Evolutionary conservation across 2,888 invertebrate genomes (phyloP), one percentile per base, ranked within the genome.

Genomic region (Eurytoma californica): DNA sequence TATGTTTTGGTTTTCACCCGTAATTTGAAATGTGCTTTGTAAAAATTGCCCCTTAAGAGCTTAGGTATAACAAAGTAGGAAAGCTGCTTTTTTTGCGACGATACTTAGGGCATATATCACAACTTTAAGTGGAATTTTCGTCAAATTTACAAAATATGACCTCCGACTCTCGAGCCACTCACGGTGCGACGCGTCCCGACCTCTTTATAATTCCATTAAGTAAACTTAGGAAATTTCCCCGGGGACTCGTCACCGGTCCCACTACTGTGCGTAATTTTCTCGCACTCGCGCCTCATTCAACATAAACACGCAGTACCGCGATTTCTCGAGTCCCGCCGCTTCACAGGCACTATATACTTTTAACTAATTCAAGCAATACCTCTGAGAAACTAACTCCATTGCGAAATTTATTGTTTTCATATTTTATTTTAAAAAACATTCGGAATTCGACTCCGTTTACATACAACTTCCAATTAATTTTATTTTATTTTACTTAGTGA

Each of bases 141-240:
- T 82, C 81, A 80, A 79, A 80, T 80, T 79, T 72, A 77, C 72
- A 74, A 82, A 77, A 80, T 77, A 77, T 73, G 67, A 58, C 24
- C 49, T 49, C 60, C 3, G 39, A 24, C 61, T 12, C 63, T 20
- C 13, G 5, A 18, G 53, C 68, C 13, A 49, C 30, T 9, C 20
- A n/a, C 61, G 0, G 57, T 61, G 53, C 79, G 0, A 55, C 70
- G 60, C 79, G 80, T 81, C 65, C 69, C 79, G 80, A 82, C 82
- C 87, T 86, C 87, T 87, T 87, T 87, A 86, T 86, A 86, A 87
- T 87, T 87, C 86, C 86, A 87, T 87, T 87, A 87, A 83, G 86
- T 83, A 87, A 87, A 86, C 86, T 87, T 85, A 83, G 77, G 83
- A 84, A 85, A 87, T 87, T 87, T 87, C 87, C 87, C 86, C 28